Percentiles rank a stretch among this genome's conserved stretches.
These are phyloP conservation scores for Hirtodrosophila alboralis DNA, from an alignment of 2,888 invertebrate species.

Conservation along the genomic window DNA sequence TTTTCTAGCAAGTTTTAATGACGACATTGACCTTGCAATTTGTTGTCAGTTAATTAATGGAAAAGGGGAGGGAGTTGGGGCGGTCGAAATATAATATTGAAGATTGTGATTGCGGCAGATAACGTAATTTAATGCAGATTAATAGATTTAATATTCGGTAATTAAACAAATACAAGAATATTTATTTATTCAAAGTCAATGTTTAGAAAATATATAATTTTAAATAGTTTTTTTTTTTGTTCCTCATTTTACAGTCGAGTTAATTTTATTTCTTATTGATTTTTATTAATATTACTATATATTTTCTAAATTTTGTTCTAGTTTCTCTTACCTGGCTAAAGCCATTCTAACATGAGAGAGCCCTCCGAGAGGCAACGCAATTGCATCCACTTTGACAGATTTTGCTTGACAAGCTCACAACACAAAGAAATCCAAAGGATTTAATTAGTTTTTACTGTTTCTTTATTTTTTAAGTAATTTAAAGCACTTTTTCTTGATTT, in stretches of 20 bases:
- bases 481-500: slow-evolving; percentile 16
- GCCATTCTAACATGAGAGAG: slow-evolving; percentile 88
- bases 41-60: slow-evolving; percentile 27
- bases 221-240: no score
- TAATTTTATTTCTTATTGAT: no score
- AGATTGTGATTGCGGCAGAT: slow-evolving; percentile 1
- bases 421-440: slow-evolving; percentile 29
- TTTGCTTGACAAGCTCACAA: slow-evolving; percentile 52
- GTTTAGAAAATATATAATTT: no score
- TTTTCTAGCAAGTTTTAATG: slow-evolving; percentile 39
- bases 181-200: no score
- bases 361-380: slow-evolving; percentile 85
- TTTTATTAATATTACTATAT: no score
- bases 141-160: no score
- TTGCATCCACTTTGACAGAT: slow-evolving; percentile 85
- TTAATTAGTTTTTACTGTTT: slow-evolving; percentile 6
- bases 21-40: slow-evolving; percentile 62
- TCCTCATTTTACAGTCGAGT: no score
- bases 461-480: slow-evolving; percentile 20
- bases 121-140: no score
- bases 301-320: no score
- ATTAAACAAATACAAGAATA: no score
- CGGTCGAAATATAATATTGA: not conserved
- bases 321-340: slow-evolving; percentile 87
- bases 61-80: not conserved